Conservation (phyloP, 1,140 invertebrate species). For the Micrasema minimum region DNA sequence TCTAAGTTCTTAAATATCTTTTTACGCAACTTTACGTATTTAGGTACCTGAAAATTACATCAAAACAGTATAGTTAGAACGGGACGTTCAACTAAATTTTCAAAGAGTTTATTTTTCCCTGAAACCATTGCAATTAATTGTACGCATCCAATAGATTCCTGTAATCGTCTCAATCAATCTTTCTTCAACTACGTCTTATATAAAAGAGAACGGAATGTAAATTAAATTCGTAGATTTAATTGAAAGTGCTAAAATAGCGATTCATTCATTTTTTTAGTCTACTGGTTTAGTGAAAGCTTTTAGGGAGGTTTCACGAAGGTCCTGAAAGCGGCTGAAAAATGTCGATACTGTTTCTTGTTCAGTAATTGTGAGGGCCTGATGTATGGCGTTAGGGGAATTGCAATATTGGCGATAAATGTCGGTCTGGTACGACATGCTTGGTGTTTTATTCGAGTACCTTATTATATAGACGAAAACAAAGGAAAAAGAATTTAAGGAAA, state of each 20-base stretch:
- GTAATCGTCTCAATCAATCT: conserved; percentile 4
- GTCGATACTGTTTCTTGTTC: conserved; percentile 15
- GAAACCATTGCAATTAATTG: too few relatives aligned
- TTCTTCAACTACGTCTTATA: neutral
- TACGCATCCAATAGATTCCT: neutral
- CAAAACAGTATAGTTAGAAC: too few relatives aligned
- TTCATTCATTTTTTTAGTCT: neutral
- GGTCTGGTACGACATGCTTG: conserved; percentile 6
- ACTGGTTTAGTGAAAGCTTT: neutral
- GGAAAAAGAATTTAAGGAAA: too few relatives aligned
- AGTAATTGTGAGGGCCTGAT: conserved; percentile 33
- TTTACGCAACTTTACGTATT: too few relatives aligned
- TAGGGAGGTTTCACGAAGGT: neutral
- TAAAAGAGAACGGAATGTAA: neutral
- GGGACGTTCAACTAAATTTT: too few relatives aligned
- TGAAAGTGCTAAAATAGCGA: neutral
- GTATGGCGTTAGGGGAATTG: conserved; percentile 35
- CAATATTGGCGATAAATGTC: conserved; percentile 38
- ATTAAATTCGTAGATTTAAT: conserved; percentile 10
- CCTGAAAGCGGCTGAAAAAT: neutral
- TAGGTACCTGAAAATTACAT: too few relatives aligned
- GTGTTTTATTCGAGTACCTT: neutral
- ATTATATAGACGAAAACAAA: neutral
- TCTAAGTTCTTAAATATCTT: too few relatives aligned
- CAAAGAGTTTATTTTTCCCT: too few relatives aligned